phyloP scores from a whole-genome alignment of 2,113 vertebrate genomes.

The Puffinus mauretanicus region DNA sequence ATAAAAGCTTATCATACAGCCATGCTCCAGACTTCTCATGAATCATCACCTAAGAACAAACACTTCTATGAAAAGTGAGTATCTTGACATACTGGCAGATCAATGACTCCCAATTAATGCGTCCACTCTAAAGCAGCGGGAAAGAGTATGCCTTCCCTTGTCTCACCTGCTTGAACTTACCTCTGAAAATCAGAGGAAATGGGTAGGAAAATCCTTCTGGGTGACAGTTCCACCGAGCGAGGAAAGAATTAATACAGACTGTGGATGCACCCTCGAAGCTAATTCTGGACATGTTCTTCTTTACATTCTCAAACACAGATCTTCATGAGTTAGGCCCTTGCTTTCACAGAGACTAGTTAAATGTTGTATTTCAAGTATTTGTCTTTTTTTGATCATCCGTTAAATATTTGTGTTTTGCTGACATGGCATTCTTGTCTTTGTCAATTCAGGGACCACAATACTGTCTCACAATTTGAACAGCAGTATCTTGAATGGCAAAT shows the following conservation, averaged over 20 bases:
- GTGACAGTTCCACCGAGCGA: background rate
- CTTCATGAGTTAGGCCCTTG: background rate
- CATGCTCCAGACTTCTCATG: background rate
- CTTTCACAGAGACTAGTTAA: background rate
- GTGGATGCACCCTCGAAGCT: background rate
- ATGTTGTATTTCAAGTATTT: background rate
- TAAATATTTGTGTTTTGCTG: background rate
- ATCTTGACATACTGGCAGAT: background rate
- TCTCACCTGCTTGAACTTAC: background rate
- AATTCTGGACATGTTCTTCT: background rate
- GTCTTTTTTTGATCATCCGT: background rate
- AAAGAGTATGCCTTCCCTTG: background rate
- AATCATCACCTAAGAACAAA: background rate
- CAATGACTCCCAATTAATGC: background rate
- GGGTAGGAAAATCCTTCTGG: background rate
- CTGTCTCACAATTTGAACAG: background rate
- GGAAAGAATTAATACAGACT: background rate
- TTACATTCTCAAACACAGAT: background rate
- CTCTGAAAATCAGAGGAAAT: background rate
- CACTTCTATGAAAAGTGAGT: background rate
- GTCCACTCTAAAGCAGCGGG: background rate
- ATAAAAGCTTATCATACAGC: background rate
- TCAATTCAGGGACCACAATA: background rate
- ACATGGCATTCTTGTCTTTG: background rate
- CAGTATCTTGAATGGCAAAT: background rate